Evolutionary conservation across 2,888 invertebrate species (phyloP), one percentile per base, ranked within the genome.

Genomic region (Acleris literana): DNA sequence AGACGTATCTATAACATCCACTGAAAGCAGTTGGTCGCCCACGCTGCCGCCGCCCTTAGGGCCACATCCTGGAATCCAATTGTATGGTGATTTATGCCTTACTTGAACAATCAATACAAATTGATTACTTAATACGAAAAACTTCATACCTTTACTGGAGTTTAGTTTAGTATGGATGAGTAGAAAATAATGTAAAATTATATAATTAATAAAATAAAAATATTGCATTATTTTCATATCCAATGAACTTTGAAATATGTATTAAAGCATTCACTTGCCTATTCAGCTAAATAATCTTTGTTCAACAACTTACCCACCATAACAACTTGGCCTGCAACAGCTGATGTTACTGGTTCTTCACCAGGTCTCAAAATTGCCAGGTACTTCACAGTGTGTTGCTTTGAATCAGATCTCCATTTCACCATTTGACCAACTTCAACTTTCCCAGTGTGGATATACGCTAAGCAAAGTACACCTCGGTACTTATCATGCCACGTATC

Each of bases 401-500:
- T 98, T 63, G 94, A 93, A 60, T 95, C 95, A 67, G 95, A 94
- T 66, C 88, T 87, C 71, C 96, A 97, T 68, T 94, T 94, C 17
- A 99, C 96, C 69, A 94, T 90, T 76, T 98, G 95, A 0, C 97
- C 98, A 22, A 95, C 80, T 71, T 93, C 90, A 2, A 98, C 81
- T 17, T 85, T 87, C 0, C 99, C 99, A 80, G 97, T 96, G 71
- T 95, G 93, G 48, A 98, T 93, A 82, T 96, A 96, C 25, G 97
- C 93, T 29, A 97, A 88, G 73, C 96, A 95, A 63, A 98, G 88
- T 0, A 96, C 95, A 0, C 98, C 98, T 80, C 96, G 95, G 80
- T 96, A 98, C 72, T 94, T 95, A 83, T 99, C 97, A 87, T 96
- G 99, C 96, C 97, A 98, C 64, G 97, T 97, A 81, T 99, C 99